These are phyloP conservation scores for Drosophila setifemur DNA, from an alignment of 1,140 invertebrate species.

Conservation along the genomic window DNA sequence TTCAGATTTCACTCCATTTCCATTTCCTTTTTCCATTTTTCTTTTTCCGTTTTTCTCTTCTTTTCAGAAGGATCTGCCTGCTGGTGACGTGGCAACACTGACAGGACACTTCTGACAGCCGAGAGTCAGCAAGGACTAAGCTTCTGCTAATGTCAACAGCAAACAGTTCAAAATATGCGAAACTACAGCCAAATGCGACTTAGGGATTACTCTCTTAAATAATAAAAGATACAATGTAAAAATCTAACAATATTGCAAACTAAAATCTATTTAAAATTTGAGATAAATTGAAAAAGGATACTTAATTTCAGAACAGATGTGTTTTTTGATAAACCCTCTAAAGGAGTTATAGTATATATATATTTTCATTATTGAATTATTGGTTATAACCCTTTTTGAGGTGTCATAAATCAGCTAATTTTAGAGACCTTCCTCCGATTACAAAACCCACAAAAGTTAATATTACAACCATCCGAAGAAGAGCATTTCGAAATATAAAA, in stretches of 20 bases:
- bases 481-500: slow-evolving; percentile 28
- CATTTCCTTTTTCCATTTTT: slow-evolving; percentile 11
- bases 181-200: not conserved
- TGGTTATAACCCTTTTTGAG: too few relatives aligned
- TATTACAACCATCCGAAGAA: not conserved
- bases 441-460: not conserved
- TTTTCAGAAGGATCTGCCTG: slow-evolving; percentile 23
- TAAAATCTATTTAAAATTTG: too few relatives aligned
- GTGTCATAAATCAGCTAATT: not conserved
- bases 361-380: too few relatives aligned
- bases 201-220: not conserved
- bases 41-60: not conserved
- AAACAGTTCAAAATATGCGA: slow-evolving; percentile 63
- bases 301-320: too few relatives aligned
- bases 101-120: slow-evolving; percentile 75
- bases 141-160: slow-evolving; percentile 78
- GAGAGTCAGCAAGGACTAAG: slow-evolving; percentile 72
- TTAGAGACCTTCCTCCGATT: not conserved
- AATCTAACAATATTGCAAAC: too few relatives aligned
- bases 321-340: too few relatives aligned
- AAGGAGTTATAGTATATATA: too few relatives aligned
- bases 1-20: slow-evolving; percentile 34
- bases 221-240: not conserved
- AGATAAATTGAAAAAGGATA: too few relatives aligned
- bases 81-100: slow-evolving; percentile 58